Evolutionary conservation across 2,888 invertebrate species (phyloP).

Genomic region (Phengaris alcon): DNA sequence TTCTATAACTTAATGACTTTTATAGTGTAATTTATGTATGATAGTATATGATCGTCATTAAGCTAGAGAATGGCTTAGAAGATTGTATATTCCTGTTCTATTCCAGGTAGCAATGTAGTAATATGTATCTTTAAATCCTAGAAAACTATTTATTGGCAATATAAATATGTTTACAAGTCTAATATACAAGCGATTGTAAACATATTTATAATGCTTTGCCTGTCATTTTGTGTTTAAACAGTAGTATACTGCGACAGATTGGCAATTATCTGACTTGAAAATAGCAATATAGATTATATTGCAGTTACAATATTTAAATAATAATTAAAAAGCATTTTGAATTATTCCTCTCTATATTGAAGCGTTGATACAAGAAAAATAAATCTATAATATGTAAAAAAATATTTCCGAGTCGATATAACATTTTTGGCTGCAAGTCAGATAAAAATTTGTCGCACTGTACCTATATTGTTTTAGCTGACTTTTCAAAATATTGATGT

Average conservation of each 20-base stretch:
- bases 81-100: slow-evolving; percentile 27
- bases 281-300: too few species aligned
- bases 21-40: slow-evolving; percentile 15
- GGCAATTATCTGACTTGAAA: not conserved
- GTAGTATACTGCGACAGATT: not conserved
- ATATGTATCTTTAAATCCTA: slow-evolving; percentile 23
- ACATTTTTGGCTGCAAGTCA: too few species aligned
- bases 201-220: slow-evolving; percentile 12
- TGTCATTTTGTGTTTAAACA: slow-evolving; percentile 25
- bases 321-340: not conserved
- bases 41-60: slow-evolving; percentile 21
- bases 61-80: slow-evolving; percentile 20
- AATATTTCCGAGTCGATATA: too few species aligned
- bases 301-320: not conserved
- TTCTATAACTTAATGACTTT: slow-evolving; percentile 26
- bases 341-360: not conserved
- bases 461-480: not conserved
- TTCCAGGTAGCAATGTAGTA: slow-evolving; percentile 26
- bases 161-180: slow-evolving; percentile 10
- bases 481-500: not conserved
- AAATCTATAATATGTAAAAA: not conserved
- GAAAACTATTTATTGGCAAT: slow-evolving; percentile 17
- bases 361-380: not conserved
- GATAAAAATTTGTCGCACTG: not conserved
- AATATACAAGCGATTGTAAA: not conserved